Conservation (phyloP, 2,113 vertebrate species). For the Dicaeum eximium region DNA sequence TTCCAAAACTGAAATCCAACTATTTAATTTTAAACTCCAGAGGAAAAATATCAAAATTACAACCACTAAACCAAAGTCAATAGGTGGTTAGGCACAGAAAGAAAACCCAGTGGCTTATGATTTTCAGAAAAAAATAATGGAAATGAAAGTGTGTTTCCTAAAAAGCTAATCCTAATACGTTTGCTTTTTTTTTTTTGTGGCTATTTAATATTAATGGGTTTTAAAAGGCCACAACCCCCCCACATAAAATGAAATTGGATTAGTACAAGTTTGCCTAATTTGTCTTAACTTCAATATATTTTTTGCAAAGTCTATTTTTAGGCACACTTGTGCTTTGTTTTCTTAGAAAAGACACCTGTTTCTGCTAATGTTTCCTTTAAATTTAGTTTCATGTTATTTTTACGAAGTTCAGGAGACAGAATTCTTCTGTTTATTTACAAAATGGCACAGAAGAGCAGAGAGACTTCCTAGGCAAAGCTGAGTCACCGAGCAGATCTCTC, state of each 20-base stretch:
- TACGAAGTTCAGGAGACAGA: background rate
- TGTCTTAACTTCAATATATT: fast-evolving
- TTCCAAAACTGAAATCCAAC: background rate
- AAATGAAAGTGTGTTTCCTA: background rate
- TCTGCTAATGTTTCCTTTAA: background rate
- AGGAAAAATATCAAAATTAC: background rate
- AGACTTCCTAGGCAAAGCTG: background rate
- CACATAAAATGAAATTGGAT: background rate
- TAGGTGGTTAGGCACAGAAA: background rate
- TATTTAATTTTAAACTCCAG: background rate
- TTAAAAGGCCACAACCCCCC: background rate
- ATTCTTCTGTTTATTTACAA: background rate
- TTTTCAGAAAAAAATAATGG: background rate
- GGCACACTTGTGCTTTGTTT: background rate
- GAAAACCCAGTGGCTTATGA: background rate
- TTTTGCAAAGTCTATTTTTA: background rate
- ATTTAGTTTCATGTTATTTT: background rate
- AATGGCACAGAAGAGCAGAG: background rate
- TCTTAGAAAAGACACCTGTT: background rate
- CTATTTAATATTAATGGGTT: background rate
- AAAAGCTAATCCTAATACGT: background rate
- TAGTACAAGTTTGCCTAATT: background rate
- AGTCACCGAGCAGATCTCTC: background rate
- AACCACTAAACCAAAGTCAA: background rate
- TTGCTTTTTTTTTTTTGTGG: background rate